Percentiles rank a stretch among this genome's conserved stretches.
These are phyloP conservation scores for Xyrauchen texanus DNA, from an alignment of 2,113 vertebrate species.

Conservation along the genomic window DNA sequence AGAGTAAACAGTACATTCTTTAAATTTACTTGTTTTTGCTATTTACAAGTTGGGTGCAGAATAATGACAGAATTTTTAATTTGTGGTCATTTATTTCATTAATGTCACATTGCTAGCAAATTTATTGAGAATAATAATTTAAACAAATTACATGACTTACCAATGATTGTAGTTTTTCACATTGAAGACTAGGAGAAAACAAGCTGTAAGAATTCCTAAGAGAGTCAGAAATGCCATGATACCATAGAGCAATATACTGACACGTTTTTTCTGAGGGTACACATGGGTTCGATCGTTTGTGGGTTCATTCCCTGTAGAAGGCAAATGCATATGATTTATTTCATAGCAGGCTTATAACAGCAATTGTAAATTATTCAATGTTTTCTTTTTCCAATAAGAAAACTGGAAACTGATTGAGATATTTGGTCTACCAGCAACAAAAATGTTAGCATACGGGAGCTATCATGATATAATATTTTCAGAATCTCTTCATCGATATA, in stretches of 20 bases:
- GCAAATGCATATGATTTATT: not conserved
- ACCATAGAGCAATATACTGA: slow-evolving; percentile 81
- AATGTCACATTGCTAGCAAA: no score
- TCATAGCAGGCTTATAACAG: no score
- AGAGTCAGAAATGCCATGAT: slow-evolving; percentile 81
- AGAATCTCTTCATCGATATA: no score
- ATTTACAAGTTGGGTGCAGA: no score
- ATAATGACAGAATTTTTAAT: no score
- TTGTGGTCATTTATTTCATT: no score
- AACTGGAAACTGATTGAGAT: not conserved
- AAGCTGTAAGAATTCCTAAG: slow-evolving; percentile 82
- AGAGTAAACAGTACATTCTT: no score
- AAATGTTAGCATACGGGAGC: no score
- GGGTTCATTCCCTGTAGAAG: slow-evolving; percentile 77
- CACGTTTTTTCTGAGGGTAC: slow-evolving; percentile 75
- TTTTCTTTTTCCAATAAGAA: no score
- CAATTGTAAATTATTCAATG: no score
- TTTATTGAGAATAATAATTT: not conserved
- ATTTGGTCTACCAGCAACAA: not conserved
- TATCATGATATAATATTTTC: no score
- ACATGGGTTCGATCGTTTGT: slow-evolving; percentile 84
- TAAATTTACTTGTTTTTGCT: no score
- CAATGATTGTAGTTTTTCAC: slow-evolving; percentile 79
- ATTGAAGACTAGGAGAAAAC: slow-evolving; percentile 81
- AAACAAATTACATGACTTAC: slow-evolving; percentile 67